phyloP scores from a whole-genome alignment of 2,797 vertebrate species.

The Danio albolineatus region DNA sequence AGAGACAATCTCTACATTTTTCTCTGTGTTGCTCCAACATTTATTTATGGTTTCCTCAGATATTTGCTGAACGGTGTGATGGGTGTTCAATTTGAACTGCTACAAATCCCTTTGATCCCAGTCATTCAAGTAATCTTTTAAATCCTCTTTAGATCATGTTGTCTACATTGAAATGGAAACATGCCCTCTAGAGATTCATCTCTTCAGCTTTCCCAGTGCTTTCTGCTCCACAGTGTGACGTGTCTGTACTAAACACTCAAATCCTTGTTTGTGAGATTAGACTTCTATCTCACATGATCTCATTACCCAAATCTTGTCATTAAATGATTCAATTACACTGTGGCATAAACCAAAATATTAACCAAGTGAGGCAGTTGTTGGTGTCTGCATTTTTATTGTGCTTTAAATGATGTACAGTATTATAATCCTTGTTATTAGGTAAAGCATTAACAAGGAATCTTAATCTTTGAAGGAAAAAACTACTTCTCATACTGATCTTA shows the following conservation, averaged over 20 bases:
- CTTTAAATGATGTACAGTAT: no score
- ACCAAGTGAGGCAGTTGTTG: background rate
- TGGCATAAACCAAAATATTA: background rate
- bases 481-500: background rate
- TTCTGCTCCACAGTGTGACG: background rate
- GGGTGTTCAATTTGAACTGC: conserved; percentile 5
- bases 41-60: background rate
- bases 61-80: conserved; percentile 14
- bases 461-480: background rate
- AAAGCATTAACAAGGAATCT: background rate
- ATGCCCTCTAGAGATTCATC: conserved; percentile 15
- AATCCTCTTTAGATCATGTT: conserved; percentile 45
- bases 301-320: conserved; percentile 15
- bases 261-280: conserved; percentile 1
- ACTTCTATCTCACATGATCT: background rate
- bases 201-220: background rate
- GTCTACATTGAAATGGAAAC: conserved; percentile 41
- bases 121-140: conserved; percentile 42
- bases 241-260: conserved; percentile 3
- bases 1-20: background rate
- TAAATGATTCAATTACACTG: background rate
- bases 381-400: background rate
- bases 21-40: background rate
- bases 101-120: conserved; percentile 30
- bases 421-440: background rate